These are phyloP conservation scores for Novumbra hubbsi DNA, from an alignment of 2,797 vertebrate genomes.

Conservation along the genomic window DNA sequence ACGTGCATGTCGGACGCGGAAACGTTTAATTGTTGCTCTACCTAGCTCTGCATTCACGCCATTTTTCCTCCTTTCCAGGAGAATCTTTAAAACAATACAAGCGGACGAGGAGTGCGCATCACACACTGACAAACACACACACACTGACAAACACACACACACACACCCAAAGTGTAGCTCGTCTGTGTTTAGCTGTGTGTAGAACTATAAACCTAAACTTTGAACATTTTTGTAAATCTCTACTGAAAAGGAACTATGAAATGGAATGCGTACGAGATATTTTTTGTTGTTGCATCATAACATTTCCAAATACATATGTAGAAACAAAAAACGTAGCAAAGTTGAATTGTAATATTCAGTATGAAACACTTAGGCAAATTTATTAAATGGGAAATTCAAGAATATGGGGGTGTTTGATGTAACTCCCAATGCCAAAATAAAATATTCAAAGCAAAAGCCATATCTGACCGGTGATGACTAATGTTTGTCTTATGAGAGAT, in stretches of 20 bases:
- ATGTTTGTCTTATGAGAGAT: not conserved
- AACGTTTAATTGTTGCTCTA: slow-evolving; percentile 16
- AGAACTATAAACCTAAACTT: not conserved
- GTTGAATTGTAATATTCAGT: not conserved
- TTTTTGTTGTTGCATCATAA: not conserved
- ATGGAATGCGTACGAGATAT: not conserved
- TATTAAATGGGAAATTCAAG: not conserved
- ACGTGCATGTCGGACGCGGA: slow-evolving; percentile 42
- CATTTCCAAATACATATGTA: not conserved
- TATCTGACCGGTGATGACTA: slow-evolving; percentile 47
- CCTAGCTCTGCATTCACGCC: slow-evolving; percentile 16
- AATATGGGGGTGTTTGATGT: not conserved
- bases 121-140: slow-evolving; percentile 48
- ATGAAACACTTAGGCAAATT: not conserved
- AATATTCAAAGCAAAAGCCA: slow-evolving; percentile 33
- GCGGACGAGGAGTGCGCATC: slow-evolving; percentile 56
- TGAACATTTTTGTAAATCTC: not conserved
- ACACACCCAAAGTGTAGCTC: slow-evolving; percentile 5
- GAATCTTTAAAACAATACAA: slow-evolving; percentile 45
- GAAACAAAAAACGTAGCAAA: not conserved
- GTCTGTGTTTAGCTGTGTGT: not conserved
- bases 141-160: not conserved
- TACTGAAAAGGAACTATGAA: not conserved
- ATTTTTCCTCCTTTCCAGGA: slow-evolving; percentile 17
- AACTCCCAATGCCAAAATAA: slow-evolving; percentile 4